These are phyloP conservation scores for Globia sparganii DNA, from an alignment of 2,888 invertebrate genomes.

Conservation along the genomic window DNA sequence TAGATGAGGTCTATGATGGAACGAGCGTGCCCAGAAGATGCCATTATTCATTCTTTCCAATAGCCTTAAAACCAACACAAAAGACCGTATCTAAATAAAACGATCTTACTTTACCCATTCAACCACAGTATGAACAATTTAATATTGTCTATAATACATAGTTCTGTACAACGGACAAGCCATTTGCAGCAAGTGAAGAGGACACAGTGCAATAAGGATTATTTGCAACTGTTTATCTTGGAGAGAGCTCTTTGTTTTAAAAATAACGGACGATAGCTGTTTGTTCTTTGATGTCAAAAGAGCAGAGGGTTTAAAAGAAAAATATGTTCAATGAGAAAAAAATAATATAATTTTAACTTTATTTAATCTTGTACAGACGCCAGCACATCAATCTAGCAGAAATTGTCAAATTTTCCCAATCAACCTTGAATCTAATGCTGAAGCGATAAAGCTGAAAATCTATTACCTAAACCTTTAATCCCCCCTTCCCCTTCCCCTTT, in stretches of 20 bases:
- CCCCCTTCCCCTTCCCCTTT: too few relatives aligned
- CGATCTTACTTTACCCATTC: conserved; percentile 29
- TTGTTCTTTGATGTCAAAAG: conserved; percentile 22
- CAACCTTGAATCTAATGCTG: too few relatives aligned
- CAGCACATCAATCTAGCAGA: too few relatives aligned
- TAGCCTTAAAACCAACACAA: not conserved
- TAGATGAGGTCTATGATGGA: too few relatives aligned
- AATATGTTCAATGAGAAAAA: not conserved
- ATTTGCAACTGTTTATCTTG: conserved; percentile 40
- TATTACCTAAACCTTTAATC: too few relatives aligned
- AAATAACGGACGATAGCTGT: not conserved
- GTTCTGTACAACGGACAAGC: conserved; percentile 58
- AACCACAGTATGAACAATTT: conserved; percentile 61
- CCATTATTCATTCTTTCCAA: not conserved
- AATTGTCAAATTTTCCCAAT: too few relatives aligned
- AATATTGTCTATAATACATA: conserved; percentile 66
- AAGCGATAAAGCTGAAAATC: too few relatives aligned
- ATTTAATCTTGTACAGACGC: not conserved
- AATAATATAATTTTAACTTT: not conserved
- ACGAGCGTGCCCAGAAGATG: too few relatives aligned
- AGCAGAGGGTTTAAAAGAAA: not conserved
- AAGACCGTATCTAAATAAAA: conserved; percentile 13
- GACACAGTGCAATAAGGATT: conserved; percentile 48
- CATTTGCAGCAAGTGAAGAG: conserved; percentile 61
- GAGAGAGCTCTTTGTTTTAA: conserved; percentile 22